Evolutionary conservation across 1,140 invertebrate species (phyloP).

Genomic region (Tetraneura akinire): DNA sequence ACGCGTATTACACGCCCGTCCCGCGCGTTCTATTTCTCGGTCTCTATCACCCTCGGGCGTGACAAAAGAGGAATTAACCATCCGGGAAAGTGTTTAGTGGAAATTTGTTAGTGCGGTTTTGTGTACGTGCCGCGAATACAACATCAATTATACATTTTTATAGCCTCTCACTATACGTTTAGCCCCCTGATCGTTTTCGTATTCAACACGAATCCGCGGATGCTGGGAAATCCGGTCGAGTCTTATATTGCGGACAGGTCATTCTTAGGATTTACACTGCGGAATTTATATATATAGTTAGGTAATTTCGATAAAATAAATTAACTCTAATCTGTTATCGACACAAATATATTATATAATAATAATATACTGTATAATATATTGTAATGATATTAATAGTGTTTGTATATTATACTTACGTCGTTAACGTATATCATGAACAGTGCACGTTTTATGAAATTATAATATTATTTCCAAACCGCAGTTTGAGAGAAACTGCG

Average conservation of each 20-base stretch:
- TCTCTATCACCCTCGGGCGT: slow-evolving; percentile 17
- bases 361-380: too few relatives aligned
- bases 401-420: too few relatives aligned
- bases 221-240: slow-evolving; percentile 35
- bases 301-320: background rate
- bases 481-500: too few relatives aligned
- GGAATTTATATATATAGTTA: background rate
- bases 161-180: background rate
- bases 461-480: too few relatives aligned
- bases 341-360: background rate
- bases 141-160: slow-evolving; percentile 25
- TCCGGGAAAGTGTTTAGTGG: slow-evolving; percentile 46
- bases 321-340: background rate
- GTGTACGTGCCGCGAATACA: slow-evolving; percentile 34
- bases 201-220: slow-evolving; percentile 40
- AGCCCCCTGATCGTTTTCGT: slow-evolving; percentile 34
- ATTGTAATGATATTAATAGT: too few relatives aligned
- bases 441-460: too few relatives aligned
- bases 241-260: slow-evolving; percentile 10
- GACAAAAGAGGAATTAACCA: slow-evolving; percentile 46
- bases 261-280: background rate
- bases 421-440: too few relatives aligned
- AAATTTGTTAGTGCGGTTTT: slow-evolving; percentile 44
- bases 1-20: slow-evolving; percentile 28
- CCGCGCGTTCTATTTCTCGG: background rate